phyloP scores from a whole-genome alignment of 1,140 invertebrate genomes.

The Drosophila auraria region DNA sequence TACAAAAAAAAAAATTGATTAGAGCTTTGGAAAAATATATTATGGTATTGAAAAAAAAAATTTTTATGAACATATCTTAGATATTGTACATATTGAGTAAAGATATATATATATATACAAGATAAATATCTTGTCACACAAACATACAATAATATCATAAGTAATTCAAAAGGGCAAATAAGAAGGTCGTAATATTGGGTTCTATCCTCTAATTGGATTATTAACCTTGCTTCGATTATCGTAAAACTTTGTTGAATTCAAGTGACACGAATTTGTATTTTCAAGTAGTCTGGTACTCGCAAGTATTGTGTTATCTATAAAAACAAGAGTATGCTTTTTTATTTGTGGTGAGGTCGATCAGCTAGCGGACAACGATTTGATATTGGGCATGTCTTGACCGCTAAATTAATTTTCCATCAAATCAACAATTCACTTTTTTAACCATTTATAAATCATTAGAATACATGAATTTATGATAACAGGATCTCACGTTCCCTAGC shows the following conservation, averaged over 20 bases:
- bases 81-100: too few relatives aligned
- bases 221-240: constrained; percentile 11
- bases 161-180: background rate
- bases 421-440: background rate
- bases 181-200: background rate
- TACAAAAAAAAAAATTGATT: too few relatives aligned
- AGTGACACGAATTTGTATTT: background rate
- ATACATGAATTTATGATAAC: background rate
- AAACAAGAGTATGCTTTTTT: background rate
- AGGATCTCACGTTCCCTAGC: background rate
- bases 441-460: background rate
- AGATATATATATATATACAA: too few relatives aligned
- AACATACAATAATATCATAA: too few relatives aligned
- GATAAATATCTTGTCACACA: too few relatives aligned
- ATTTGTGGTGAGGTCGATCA: too few relatives aligned
- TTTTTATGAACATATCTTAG: too few relatives aligned
- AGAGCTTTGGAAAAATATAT: too few relatives aligned
- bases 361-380: background rate
- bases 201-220: background rate
- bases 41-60: too few relatives aligned
- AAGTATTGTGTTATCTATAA: too few relatives aligned
- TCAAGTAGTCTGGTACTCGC: background rate
- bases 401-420: background rate
- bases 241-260: constrained; percentile 7
- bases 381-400: background rate